These are phyloP conservation scores for Choloepus hoffmanni DNA, from an alignment of 2,113 vertebrate genomes.

Conservation along the genomic window DNA sequence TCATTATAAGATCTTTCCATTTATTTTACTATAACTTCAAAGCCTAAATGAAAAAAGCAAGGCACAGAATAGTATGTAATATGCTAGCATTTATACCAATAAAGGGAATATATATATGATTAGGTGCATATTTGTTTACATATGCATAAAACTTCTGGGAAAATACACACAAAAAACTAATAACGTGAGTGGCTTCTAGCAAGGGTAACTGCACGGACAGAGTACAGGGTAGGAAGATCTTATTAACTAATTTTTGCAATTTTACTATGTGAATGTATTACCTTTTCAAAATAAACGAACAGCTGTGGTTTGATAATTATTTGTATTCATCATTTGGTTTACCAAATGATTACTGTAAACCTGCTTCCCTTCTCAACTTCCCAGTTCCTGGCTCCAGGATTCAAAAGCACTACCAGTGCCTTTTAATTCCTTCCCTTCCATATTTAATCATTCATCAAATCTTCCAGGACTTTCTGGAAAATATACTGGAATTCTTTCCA, in stretches of 20 bases:
- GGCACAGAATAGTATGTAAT: neutral
- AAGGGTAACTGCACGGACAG: neutral
- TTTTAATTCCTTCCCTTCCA: constrained; percentile 9
- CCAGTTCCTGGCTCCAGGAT: neutral
- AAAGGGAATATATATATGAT: neutral
- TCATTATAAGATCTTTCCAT: constrained; percentile 3
- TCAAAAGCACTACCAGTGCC: constrained; percentile 25
- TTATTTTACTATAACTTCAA: constrained; percentile 24
- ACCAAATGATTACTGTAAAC: neutral
- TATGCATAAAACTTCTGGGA: neutral
- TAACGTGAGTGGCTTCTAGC: neutral
- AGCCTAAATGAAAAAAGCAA: neutral
- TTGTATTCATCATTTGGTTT: too few species aligned
- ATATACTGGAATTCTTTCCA: constrained; percentile 4
- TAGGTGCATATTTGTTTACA: neutral
- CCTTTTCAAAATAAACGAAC: neutral
- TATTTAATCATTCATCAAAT: neutral
- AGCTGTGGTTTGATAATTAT: too few species aligned
- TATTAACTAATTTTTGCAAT: constrained; percentile 4
- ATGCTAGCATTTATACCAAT: neutral
- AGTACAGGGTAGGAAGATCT: neutral
- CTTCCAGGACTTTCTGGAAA: constrained; percentile 26
- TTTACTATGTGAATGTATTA: constrained; percentile 25
- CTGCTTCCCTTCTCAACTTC: neutral
- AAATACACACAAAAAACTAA: neutral